Evolutionary conservation across 92 coral and sea anemone species (phyloP).

Genomic region (Chrysogorgia sp.): DNA sequence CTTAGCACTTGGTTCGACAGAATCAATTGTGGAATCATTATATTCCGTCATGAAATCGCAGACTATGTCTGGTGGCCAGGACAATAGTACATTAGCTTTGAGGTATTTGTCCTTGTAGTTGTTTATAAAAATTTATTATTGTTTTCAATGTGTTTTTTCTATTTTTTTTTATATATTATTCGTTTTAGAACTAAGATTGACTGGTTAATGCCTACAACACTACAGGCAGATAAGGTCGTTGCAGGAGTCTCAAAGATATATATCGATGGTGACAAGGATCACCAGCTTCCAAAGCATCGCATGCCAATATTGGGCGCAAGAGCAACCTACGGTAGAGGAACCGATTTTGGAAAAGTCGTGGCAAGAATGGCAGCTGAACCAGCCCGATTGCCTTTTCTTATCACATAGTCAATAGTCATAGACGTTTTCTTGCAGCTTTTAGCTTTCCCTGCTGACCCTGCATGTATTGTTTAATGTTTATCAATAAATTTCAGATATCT

Average conservation of each 20-base stretch:
- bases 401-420: no score
- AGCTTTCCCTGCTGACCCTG: no score
- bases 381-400: constrained; percentile 22
- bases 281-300: constrained; percentile 21
- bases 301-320: constrained; percentile 12
- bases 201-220: constrained; percentile 17
- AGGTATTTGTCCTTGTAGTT: constrained; percentile 1
- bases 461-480: no score
- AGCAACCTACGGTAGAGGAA: background rate
- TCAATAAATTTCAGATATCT: no score
- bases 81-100: constrained; percentile 10
- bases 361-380: background rate
- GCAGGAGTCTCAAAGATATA: constrained; percentile 11
- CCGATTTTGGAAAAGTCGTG: constrained; percentile 19
- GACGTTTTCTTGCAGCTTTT: no score
- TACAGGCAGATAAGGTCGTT: constrained; percentile 15
- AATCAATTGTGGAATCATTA: constrained; percentile 11
- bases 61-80: constrained; percentile 18
- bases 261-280: background rate
- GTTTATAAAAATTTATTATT: background rate
- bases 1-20: constrained; percentile 6
- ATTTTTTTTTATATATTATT: background rate
- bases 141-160: no score
- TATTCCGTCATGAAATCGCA: constrained; percentile 23
- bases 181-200: constrained; percentile 17